A percentile compares a stretch with the other conserved stretches of the same genome.
These are phyloP conservation scores for Melikaiella ostensackeni DNA, from an alignment of 2,888 invertebrate genomes.

Conservation along the genomic window DNA sequence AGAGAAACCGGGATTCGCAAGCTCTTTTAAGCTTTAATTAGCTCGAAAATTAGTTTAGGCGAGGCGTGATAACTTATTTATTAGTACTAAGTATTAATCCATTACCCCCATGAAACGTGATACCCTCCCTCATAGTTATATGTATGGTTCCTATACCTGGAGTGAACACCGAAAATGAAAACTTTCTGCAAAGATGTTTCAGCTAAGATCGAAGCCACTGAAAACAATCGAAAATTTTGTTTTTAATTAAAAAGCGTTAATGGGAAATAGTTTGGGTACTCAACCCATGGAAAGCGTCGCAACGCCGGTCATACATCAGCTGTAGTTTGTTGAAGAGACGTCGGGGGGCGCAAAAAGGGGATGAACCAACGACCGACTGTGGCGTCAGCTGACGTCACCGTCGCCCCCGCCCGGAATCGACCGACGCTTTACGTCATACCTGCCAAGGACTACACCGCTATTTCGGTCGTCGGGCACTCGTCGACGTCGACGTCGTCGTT, in stretches of 20 bases:
- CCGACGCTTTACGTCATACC: slow-evolving; percentile 71
- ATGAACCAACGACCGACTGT: slow-evolving; percentile 42
- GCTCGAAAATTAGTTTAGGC: too few species aligned
- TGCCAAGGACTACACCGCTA: slow-evolving; percentile 73
- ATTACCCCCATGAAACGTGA: too few species aligned
- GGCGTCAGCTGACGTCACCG: slow-evolving; percentile 70
- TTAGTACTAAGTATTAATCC: too few species aligned
- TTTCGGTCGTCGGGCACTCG: slow-evolving; percentile 64
- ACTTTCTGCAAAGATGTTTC: background rate
- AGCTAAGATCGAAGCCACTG: background rate
- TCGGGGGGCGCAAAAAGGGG: slow-evolving; percentile 7
- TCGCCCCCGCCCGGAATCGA: slow-evolving; percentile 74
- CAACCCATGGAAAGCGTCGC: background rate
- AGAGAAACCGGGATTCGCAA: too few species aligned
- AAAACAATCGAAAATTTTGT: background rate
- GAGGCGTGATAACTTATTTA: too few species aligned
- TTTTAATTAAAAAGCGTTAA: background rate
- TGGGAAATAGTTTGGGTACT: background rate
- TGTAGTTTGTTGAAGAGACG: slow-evolving; percentile 14
- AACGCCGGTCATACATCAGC: background rate
- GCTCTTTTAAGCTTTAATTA: too few species aligned
- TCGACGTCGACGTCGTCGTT: slow-evolving; percentile 79
- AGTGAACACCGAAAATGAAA: too few species aligned
- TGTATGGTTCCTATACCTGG: too few species aligned
- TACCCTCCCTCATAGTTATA: too few species aligned